A percentile compares a stretch with the other conserved stretches of the same genome.
Conservation (phyloP, 2,113 vertebrate species). For the Poicephalus gulielmi region DNA sequence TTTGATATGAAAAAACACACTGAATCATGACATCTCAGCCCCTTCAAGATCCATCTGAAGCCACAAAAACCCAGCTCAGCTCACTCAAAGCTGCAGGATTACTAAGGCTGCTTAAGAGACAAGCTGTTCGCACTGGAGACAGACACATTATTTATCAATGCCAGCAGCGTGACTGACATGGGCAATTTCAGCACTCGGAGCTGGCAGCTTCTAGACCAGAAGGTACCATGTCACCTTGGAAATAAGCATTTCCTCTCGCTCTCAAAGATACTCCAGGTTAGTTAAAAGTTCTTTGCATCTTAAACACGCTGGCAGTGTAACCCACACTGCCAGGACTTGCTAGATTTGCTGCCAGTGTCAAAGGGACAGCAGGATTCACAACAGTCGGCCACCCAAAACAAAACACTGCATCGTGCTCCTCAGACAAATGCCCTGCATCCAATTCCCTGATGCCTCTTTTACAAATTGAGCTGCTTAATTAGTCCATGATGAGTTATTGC, state of each 20-base stretch:
- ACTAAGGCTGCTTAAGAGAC: not conserved
- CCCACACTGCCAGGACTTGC: not conserved
- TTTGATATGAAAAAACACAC: not conserved
- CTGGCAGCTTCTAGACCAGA: not conserved
- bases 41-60: not conserved
- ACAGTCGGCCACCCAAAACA: not conserved
- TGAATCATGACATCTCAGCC: not conserved
- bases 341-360: fast-evolving
- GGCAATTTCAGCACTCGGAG: fast-evolving
- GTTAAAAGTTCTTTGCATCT: not conserved
- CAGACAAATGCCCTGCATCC: not conserved
- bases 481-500: not conserved
- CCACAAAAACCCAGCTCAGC: not conserved
- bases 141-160: fast-evolving
- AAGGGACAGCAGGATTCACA: not conserved
- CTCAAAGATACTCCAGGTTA: not conserved
- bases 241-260: not conserved
- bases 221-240: not conserved
- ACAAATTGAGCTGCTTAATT: conserved; percentile 11
- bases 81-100: not conserved
- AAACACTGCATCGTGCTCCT: not conserved
- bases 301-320: not conserved
- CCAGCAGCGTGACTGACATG: fast-evolving
- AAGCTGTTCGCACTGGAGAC: not conserved
- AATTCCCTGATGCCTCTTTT: not conserved